These are phyloP conservation scores for Anarhynchus alexandrinus DNA, from an alignment of 2,113 vertebrate species.

Conservation along the genomic window DNA sequence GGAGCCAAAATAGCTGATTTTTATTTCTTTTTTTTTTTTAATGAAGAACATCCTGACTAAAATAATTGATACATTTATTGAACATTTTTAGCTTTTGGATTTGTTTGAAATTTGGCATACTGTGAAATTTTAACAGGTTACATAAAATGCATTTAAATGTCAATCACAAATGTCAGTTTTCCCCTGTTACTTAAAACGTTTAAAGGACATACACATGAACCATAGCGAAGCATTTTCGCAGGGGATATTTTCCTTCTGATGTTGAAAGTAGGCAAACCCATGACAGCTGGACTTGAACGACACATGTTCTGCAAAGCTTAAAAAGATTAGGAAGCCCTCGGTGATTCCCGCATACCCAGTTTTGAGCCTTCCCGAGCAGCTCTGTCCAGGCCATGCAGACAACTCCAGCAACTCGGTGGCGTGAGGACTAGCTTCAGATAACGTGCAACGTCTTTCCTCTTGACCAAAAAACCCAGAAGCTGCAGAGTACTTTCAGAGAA, in stretches of 20 bases:
- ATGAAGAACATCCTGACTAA: background rate
- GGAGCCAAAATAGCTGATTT: background rate
- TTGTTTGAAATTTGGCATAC: background rate
- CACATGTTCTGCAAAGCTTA: background rate
- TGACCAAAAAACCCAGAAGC: background rate
- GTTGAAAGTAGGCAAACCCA: background rate
- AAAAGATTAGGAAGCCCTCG: background rate
- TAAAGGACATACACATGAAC: accelerated
- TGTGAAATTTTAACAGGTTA: background rate
- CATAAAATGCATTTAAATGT: background rate
- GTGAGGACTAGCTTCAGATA: background rate
- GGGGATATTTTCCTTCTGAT: background rate
- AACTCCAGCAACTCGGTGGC: background rate
- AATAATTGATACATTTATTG: background rate
- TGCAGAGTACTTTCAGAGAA: background rate
- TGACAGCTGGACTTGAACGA: background rate
- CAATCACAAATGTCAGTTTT: background rate
- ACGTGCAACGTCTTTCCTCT: background rate
- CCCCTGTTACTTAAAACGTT: background rate
- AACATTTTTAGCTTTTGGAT: background rate
- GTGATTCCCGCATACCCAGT: background rate
- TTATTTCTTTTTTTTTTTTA: background rate
- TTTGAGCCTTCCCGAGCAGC: background rate
- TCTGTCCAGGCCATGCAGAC: background rate
- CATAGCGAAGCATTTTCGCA: accelerated